Percentiles rank a stretch among this genome's conserved stretches.
phyloP scores from a whole-genome alignment of 2,888 invertebrate genomes.

The Tanytarsus gracilentus region DNA sequence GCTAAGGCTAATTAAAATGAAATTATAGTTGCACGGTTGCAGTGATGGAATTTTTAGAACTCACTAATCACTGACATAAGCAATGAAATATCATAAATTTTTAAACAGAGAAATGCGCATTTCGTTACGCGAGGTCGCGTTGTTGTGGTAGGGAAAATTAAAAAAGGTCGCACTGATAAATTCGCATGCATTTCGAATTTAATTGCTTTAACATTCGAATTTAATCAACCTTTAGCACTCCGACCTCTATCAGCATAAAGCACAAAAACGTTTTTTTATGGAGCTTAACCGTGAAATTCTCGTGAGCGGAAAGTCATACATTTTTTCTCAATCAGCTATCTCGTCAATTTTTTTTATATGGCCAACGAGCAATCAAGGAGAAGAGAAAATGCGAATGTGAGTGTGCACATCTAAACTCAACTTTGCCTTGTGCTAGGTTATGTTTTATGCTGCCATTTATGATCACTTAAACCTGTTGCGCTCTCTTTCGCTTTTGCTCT shows the following conservation, averaged over 20 bases:
- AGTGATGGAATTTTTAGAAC: constrained; percentile 4
- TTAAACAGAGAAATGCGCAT: background rate
- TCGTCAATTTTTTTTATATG: background rate
- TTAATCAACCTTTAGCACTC: background rate
- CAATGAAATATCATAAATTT: constrained; percentile 21
- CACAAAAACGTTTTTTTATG: background rate
- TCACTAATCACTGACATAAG: background rate
- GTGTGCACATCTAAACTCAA: background rate
- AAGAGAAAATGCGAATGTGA: background rate
- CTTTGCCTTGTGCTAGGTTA: constrained; percentile 20
- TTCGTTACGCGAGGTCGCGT: background rate
- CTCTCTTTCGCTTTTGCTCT: background rate
- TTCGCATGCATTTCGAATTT: background rate
- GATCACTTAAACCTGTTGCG: constrained; percentile 18
- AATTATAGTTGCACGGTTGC: constrained; percentile 11
- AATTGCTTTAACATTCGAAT: background rate
- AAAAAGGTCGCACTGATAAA: background rate
- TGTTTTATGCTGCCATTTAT: constrained; percentile 15
- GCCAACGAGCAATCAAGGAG: constrained; percentile 17
- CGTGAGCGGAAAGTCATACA: background rate
- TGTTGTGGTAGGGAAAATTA: background rate
- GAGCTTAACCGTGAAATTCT: constrained; percentile 23
- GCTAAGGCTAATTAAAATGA: constrained; percentile 12
- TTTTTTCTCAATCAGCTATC: background rate
- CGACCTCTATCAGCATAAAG: background rate